Evolutionary conservation across 2,888 invertebrate species (phyloP).

Genomic region (Oscheius myriophilus): DNA sequence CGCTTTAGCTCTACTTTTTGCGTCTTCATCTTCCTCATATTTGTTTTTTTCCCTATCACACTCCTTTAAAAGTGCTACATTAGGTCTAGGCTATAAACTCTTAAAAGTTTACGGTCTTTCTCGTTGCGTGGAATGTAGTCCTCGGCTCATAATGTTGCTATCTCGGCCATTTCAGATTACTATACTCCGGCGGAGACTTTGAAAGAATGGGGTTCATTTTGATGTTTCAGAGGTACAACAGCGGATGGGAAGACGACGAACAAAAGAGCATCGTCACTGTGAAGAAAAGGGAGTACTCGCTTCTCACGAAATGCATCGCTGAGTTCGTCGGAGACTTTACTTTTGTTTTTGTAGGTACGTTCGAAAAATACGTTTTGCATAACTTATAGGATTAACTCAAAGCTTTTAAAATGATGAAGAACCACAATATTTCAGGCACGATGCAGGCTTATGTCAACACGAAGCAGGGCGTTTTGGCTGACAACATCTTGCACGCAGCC

Average conservation of each 20-base stretch:
- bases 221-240: conserved; percentile 12
- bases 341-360: conserved; percentile 60
- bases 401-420: background rate
- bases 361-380: background rate
- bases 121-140: no score
- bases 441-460: conserved; percentile 52
- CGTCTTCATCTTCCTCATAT: no score
- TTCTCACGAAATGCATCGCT: conserved; percentile 57
- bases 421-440: conserved; percentile 34
- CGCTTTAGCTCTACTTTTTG: no score
- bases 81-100: no score
- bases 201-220: no score
- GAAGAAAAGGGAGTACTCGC: conserved; percentile 39
- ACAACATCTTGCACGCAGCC: conserved; percentile 52
- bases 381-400: background rate
- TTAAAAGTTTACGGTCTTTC: no score
- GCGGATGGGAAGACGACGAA: conserved; percentile 20
- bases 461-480: conserved; percentile 6
- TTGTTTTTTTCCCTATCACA: no score
- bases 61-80: no score
- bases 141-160: no score
- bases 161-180: no score
- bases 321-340: conserved; percentile 61
- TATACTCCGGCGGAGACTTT: no score
- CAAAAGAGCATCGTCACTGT: background rate